These are phyloP conservation scores for Scalopus aquaticus DNA, from an alignment of 2,113 vertebrate genomes.

Conservation along the genomic window DNA sequence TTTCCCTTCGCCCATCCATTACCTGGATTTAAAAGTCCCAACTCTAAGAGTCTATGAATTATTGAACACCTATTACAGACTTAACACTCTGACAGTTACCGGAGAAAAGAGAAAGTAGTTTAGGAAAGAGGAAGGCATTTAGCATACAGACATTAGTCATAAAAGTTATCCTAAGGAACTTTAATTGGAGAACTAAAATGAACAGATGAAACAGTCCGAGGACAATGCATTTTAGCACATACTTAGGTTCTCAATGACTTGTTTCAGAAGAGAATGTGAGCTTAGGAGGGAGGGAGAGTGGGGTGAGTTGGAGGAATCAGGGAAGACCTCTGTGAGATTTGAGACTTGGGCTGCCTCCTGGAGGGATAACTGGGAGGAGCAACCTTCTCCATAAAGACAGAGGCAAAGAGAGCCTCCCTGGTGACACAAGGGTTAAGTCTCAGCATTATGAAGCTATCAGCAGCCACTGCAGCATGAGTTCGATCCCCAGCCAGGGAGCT, in stretches of 20 bases:
- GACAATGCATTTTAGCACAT: not conserved
- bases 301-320: not conserved
- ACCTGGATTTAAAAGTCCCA: not conserved
- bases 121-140: not conserved
- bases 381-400: not conserved
- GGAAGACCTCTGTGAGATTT: not conserved
- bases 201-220: not conserved
- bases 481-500: no score
- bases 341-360: not conserved
- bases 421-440: no score
- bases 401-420: no score
- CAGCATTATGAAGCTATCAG: no score
- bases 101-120: not conserved
- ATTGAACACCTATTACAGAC: not conserved
- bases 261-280: not conserved
- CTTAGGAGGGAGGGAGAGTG: not conserved
- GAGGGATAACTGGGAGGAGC: not conserved
- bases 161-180: not conserved
- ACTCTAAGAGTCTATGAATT: not conserved
- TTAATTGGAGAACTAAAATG: not conserved
- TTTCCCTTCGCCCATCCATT: not conserved
- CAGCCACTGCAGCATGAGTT: no score
- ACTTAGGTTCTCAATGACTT: not conserved
- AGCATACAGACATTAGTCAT: not conserved
- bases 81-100: not conserved